Evolutionary conservation across 2,888 invertebrate species (phyloP).

Genomic region (Mamestra brassicae): DNA sequence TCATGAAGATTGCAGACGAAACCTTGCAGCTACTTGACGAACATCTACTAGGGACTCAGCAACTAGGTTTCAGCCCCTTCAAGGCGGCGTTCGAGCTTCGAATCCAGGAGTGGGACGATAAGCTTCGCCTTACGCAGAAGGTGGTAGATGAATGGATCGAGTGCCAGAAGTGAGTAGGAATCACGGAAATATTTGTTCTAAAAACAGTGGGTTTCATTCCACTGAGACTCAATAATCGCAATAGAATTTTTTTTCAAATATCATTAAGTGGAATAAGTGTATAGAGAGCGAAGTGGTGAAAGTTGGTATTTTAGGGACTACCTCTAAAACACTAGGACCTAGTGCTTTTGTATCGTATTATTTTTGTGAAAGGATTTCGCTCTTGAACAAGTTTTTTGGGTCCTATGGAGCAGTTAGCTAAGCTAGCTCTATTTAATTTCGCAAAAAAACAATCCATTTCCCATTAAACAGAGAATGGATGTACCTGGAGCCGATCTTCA

Average conservation of each 20-base stretch:
- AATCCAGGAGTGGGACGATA: constrained; percentile 94
- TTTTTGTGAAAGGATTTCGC: too few relatives aligned
- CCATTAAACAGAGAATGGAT: constrained; percentile 93
- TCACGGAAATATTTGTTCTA: neutral
- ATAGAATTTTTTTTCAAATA: neutral
- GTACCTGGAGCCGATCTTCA: constrained; percentile 96
- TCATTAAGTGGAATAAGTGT: too few relatives aligned
- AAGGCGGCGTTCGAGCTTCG: constrained; percentile 94
- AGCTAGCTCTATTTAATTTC: neutral
- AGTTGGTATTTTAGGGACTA: too few relatives aligned
- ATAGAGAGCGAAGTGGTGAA: too few relatives aligned
- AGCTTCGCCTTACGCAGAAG: constrained; percentile 92
- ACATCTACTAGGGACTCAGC: constrained; percentile 94
- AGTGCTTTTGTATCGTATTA: too few relatives aligned
- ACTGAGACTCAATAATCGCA: neutral
- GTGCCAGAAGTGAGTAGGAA: constrained; percentile 92
- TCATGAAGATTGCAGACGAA: constrained; percentile 95
- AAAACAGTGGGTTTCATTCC: neutral
- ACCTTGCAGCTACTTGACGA: constrained; percentile 94
- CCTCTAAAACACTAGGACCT: too few relatives aligned
- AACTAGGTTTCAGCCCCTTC: constrained; percentile 94
- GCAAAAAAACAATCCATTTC: neutral
- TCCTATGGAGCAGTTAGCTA: too few relatives aligned
- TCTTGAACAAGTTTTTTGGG: too few relatives aligned
- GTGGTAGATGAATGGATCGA: constrained; percentile 93